Base-by-base conservation (phyloP, 1,140 invertebrate species). In the Carcinoscorpius rotundicauda region DNA sequence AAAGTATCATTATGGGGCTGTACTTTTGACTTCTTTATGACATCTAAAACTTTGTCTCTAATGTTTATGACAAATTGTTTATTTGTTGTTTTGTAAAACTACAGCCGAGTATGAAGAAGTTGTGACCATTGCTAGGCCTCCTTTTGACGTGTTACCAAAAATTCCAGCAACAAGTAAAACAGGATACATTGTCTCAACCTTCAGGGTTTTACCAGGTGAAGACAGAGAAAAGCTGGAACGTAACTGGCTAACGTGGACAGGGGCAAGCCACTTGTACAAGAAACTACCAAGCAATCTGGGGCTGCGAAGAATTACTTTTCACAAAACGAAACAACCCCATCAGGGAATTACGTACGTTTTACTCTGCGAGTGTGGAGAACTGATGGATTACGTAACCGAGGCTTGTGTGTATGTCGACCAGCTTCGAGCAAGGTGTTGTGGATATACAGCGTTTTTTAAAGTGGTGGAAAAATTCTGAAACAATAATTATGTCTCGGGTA, bases 221-320 rank as follows among this genome's bases (percentile, higher is more conserved):
- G 90, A 93, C 76, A 84, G 88, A 61, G 87, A 93, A 71, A 85
- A 88, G 65, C 89, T 93, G 71, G 90, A 94, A 78, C 84, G 88
- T 71, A 93, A 93, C 76, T 94, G 90, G 90, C 81, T 93, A 2
- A 91, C 91, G 73, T 94, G 90, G 90, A 93, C 90, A 56, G 90
- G 91, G 58, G 89, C 89, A 3, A 78, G 85, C 65, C 86, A 87
- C 80, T 79, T 88, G 63, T 88, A 88, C 75, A 84, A 88, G 68
- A 90, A 91, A 74, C 78, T 95, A 62, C 91, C 91, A 10, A 86
- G 86, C 73, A 85, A 84, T 6, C 89, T 91, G 0, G 91, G 91
- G 29, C 78, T 95, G 63, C 81, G 87, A 67, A 83, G 90, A 64
- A 91, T 95, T 63, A 89, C 91, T 0, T 79, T 95, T 63, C 90